Conservation (phyloP, 2,888 invertebrate species). For the Rhynchonema sp. region DNA sequence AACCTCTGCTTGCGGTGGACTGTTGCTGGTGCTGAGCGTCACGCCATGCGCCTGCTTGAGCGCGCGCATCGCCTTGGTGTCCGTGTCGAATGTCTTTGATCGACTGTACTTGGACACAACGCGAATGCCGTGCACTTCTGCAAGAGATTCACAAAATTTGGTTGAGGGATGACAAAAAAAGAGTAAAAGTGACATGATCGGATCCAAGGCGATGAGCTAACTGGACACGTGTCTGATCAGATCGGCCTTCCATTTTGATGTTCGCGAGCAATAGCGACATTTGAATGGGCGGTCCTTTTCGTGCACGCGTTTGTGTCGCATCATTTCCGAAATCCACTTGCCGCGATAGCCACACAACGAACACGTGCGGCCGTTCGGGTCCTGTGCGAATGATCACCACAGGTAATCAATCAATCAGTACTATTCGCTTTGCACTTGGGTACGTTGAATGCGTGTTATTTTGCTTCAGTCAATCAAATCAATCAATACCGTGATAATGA, state of each 20-base stretch:
- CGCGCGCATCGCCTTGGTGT: slow-evolving; percentile 5
- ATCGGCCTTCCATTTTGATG: slow-evolving; percentile 36
- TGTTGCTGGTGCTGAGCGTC: not conserved
- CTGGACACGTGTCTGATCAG: slow-evolving; percentile 34
- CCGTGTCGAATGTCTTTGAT: slow-evolving; percentile 19
- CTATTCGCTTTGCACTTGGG: too few relatives aligned
- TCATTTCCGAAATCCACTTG: slow-evolving; percentile 34
- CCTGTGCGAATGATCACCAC: too few relatives aligned
- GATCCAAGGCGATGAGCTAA: slow-evolving; percentile 14
- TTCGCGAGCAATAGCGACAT: slow-evolving; percentile 33
- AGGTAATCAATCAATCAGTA: too few relatives aligned
- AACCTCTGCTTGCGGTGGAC: too few relatives aligned
- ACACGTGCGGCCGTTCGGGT: too few relatives aligned
- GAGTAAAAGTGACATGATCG: too few relatives aligned
- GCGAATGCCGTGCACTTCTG: slow-evolving; percentile 31
- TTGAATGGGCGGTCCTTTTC: slow-evolving; percentile 32
- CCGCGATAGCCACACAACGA: too few relatives aligned
- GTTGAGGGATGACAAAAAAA: too few relatives aligned
- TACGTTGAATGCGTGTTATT: too few relatives aligned
- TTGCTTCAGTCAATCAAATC: too few relatives aligned
- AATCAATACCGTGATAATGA: too few relatives aligned
- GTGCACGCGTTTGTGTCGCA: slow-evolving; percentile 33
- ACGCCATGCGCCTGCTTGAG: slow-evolving; percentile 3
- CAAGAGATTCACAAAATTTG: too few relatives aligned
- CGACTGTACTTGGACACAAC: slow-evolving; percentile 28